These are phyloP conservation scores for Strigops habroptila DNA, from an alignment of 2,113 vertebrate genomes.

Conservation along the genomic window DNA sequence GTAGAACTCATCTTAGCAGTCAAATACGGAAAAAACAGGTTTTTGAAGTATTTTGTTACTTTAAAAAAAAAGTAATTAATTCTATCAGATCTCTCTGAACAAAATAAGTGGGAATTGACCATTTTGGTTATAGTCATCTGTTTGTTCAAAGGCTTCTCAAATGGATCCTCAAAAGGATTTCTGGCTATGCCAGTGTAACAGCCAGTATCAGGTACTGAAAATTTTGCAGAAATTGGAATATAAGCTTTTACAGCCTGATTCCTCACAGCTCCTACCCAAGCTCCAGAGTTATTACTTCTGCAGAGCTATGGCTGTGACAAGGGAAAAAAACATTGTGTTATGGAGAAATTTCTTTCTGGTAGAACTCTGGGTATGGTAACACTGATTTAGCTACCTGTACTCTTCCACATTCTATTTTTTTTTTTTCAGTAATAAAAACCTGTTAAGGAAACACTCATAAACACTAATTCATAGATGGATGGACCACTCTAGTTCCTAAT, in stretches of 20 bases:
- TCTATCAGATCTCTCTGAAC: neutral
- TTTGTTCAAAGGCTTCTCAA: neutral
- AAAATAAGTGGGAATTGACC: neutral
- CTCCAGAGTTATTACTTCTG: neutral
- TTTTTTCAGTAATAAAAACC: neutral
- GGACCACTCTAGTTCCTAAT: neutral
- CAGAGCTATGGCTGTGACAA: neutral
- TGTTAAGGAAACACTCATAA: neutral
- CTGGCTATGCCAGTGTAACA: neutral
- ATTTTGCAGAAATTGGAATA: neutral
- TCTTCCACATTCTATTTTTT: neutral
- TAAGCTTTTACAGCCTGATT: neutral
- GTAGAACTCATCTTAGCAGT: neutral
- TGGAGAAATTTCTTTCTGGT: neutral
- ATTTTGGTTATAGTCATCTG: neutral
- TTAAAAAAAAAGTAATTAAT: neutral
- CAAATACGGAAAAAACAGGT: neutral
- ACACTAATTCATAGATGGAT: neutral
- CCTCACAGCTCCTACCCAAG: neutral
- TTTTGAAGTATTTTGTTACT: neutral
- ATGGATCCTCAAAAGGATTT: neutral
- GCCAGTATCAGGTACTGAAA: neutral
- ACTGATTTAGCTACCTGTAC: neutral
- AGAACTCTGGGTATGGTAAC: neutral
- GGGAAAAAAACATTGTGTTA: neutral